Percentiles rank a stretch among this genome's conserved stretches.
phyloP scores from a whole-genome alignment of 2,797 vertebrate genomes.

The Dipus sagitta region DNA sequence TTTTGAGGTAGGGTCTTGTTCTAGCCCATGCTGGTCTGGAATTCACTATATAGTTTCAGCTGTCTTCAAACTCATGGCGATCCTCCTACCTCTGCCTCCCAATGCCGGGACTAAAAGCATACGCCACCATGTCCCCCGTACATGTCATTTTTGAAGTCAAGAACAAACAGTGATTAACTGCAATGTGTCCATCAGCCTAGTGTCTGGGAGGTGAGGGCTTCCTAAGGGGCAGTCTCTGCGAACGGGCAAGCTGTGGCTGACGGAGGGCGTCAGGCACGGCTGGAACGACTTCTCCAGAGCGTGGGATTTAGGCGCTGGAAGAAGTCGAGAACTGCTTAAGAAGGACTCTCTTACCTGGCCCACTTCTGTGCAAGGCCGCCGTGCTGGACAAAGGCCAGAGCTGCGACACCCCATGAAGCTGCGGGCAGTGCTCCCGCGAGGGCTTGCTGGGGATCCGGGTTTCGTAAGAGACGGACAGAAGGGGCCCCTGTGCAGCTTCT shows the following conservation, averaged over 20 bases:
- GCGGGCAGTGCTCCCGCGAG: neutral
- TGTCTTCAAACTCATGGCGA: too few species aligned
- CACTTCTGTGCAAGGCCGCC: neutral
- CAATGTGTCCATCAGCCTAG: neutral
- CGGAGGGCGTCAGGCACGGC: neutral
- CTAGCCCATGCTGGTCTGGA: too few species aligned
- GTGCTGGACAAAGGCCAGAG: neutral
- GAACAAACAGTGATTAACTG: neutral
- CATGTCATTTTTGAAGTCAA: neutral
- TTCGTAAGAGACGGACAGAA: neutral
- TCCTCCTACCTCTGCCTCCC: too few species aligned
- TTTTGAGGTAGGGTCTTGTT: too few species aligned
- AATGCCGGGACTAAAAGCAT: too few species aligned
- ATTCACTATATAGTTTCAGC: too few species aligned
- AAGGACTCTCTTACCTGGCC: neutral
- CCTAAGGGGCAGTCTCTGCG: neutral
- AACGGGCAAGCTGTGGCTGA: neutral
- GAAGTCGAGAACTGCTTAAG: neutral
- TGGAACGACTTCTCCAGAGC: neutral
- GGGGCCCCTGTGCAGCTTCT: neutral
- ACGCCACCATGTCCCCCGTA: neutral
- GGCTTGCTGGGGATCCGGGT: neutral
- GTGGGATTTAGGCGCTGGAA: neutral
- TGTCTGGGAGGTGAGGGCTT: neutral
- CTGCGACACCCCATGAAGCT: neutral